Base-by-base conservation (phyloP, 2,797 vertebrate genomes). In the Tinamus major region DNA sequence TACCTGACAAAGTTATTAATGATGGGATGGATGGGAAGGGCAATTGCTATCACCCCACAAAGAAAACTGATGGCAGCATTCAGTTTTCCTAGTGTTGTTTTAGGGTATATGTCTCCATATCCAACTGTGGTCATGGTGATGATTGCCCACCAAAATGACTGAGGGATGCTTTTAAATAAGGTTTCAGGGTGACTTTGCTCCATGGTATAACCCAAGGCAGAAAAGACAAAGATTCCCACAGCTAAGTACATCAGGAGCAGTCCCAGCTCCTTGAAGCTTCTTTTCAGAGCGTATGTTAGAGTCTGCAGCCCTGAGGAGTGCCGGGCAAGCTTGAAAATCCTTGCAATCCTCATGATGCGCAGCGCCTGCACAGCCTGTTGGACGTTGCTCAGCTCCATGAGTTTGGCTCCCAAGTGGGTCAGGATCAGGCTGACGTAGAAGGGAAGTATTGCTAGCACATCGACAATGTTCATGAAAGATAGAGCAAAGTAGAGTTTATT, bases 121-220 rank as follows among this genome's bases (percentile, higher is more conserved):
- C 99, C 99, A 75, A 99, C 99, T 0, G 99, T 99, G 59, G 99
- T 99, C 99, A 99, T 99, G 95, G 99, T 99, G 97, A 99, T 99
- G 96, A 99, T 99, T 92, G 99, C 99, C 99, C 99, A 99, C 99
- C 99, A 99, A 96, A 99, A 99, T 6, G 99, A 99, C 90, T 99
- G 99, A 14, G 99, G 99, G 95, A 99, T 99, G 98, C 99, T 99
- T 96, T 98, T 98, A 96, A 99, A 99, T 26, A 99, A 97, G 5
- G 99, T 99, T 94, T 99, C 99, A 0, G 99, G 99, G 91, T 99
- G 99, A 79, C 98, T 99, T 94, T 99, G 99, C 95, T 99, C 99
- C 98, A 99, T 98, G 64, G 99, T 99, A 96, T 99, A 99, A 82
- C 98, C 99, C 72, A 99, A 97, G 24, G 99, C 99, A 2, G 99